Conservation (phyloP, 2,797 vertebrate species). For the Phoxinus dragarum region DNA sequence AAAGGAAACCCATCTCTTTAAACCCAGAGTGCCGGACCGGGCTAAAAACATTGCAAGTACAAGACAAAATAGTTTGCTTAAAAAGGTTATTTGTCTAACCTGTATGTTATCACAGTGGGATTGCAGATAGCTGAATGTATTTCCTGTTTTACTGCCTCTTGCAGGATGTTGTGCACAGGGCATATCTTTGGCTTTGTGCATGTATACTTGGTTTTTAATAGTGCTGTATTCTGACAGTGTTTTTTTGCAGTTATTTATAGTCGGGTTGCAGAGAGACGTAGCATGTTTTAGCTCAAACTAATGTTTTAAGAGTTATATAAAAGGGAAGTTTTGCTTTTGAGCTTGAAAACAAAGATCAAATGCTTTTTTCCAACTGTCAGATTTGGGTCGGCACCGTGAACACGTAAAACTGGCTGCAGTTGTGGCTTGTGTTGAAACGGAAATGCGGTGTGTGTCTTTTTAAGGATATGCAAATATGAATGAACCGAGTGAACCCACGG, state of each 20-base stretch:
- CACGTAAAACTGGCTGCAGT: constrained; percentile 43
- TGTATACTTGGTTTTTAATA: constrained; percentile 42
- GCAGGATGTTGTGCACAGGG: constrained; percentile 61
- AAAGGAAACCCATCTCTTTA: constrained; percentile 82
- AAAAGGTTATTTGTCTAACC: constrained; percentile 53
- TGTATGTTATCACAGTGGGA: constrained; percentile 67
- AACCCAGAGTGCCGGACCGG: constrained; percentile 62
- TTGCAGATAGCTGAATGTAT: constrained; percentile 68
- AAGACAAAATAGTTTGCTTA: constrained; percentile 59
- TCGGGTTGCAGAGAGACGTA: constrained; percentile 6
- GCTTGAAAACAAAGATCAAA: constrained; percentile 27
- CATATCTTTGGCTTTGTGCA: constrained; percentile 55
- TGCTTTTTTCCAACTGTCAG: constrained; percentile 39
- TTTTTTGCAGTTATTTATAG: constrained; percentile 20
- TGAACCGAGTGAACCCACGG: constrained; percentile 63
- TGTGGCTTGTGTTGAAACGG: constrained; percentile 47
- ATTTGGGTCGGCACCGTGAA: constrained; percentile 37
- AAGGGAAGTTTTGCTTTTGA: constrained; percentile 14
- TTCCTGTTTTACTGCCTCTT: constrained; percentile 72
- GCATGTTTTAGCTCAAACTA: not conserved
- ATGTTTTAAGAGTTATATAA: constrained; percentile 2
- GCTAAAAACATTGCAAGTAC: constrained; percentile 69
- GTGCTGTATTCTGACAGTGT: not conserved
- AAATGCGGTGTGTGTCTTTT: constrained; percentile 64
- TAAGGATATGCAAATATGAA: constrained; percentile 66